phyloP scores from a whole-genome alignment of 2,113 vertebrate genomes.

The Rhineura floridana region DNA sequence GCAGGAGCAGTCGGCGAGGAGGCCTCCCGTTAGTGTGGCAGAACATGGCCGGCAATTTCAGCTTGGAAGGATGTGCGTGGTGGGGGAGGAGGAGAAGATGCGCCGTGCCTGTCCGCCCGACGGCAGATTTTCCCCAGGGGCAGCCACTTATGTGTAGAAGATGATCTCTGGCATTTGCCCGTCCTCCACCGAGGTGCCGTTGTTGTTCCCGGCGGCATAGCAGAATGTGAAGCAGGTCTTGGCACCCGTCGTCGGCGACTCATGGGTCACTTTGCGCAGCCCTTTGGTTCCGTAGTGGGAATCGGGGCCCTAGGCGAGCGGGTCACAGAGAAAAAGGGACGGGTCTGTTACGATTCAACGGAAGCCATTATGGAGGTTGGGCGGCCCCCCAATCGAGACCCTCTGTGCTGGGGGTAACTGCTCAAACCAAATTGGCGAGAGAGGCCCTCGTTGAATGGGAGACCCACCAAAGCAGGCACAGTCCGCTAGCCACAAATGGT shows the following conservation, averaged over 20 bases:
- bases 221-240: constrained; percentile 98
- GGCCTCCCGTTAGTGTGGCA: constrained; percentile 49
- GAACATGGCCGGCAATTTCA: constrained; percentile 46
- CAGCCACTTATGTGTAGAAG: constrained; percentile 91
- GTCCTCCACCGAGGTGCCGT: constrained; percentile 96
- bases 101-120: constrained; percentile 5
- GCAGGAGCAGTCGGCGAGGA: not conserved
- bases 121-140: not conserved
- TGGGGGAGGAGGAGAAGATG: not conserved
- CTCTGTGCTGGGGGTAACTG: too few species aligned
- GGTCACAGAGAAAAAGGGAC: not conserved
- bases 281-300: constrained; percentile 98
- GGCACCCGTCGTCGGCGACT: constrained; percentile 90
- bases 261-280: constrained; percentile 95
- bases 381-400: too few species aligned
- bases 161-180: constrained; percentile 98
- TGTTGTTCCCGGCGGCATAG: constrained; percentile 97
- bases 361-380: not conserved
- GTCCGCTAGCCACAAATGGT: not conserved
- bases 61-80: constrained; percentile 37
- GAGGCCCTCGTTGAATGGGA: not conserved
- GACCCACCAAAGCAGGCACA: not conserved
- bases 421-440: not conserved
- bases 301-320: constrained; percentile 83
- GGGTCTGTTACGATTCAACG: not conserved